These are phyloP conservation scores for Microctonus brassicae DNA, from an alignment of 2,888 invertebrate genomes.

Conservation along the genomic window DNA sequence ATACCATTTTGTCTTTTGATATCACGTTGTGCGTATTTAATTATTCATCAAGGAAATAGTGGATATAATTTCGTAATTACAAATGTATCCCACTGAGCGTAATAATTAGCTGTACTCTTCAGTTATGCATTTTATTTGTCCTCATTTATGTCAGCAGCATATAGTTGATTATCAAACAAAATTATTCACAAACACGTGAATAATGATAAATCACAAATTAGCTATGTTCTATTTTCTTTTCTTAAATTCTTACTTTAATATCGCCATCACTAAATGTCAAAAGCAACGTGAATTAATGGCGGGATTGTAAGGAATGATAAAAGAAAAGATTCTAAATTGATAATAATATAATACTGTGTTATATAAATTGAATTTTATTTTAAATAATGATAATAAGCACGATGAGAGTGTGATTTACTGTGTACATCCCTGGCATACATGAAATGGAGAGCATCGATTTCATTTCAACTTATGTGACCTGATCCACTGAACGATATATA, in stretches of 20 bases:
- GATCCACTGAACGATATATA: constrained; percentile 3
- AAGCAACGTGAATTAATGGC: neutral
- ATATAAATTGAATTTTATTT: neutral
- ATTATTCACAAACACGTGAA: neutral
- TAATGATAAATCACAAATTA: neutral
- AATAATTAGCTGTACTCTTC: constrained; percentile 1
- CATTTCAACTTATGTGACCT: constrained; percentile 1
- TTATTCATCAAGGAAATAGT: neutral
- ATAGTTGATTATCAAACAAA: neutral
- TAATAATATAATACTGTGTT: neutral
- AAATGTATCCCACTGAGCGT: neutral
- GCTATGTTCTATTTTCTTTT: too few relatives aligned
- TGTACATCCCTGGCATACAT: constrained; percentile 12
- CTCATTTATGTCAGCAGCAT: neutral
- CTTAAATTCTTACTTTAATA: too few relatives aligned
- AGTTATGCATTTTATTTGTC: neutral
- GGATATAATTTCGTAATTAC: neutral
- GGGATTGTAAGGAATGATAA: neutral
- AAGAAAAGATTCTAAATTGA: neutral
- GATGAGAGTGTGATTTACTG: neutral
- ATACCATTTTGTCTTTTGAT: neutral
- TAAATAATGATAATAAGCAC: neutral
- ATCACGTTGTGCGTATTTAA: neutral
- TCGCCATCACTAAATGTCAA: neutral
- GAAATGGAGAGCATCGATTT: constrained; percentile 23